Conservation (phyloP, 2,113 vertebrate species). For the Stictonetta naevosa region DNA sequence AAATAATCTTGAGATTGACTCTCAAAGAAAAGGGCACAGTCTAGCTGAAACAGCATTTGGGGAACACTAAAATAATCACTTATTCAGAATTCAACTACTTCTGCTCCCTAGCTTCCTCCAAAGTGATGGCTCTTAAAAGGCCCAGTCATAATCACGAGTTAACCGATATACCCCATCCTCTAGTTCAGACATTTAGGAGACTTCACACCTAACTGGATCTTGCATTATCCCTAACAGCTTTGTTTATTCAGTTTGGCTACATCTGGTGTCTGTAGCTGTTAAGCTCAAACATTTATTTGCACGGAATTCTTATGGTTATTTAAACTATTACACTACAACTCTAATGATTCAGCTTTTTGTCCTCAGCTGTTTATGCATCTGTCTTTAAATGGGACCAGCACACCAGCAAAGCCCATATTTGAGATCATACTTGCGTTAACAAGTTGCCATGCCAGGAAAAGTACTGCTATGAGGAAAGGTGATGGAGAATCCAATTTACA, state of each 20-base stretch:
- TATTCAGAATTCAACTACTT: background rate
- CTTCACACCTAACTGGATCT: background rate
- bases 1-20: background rate
- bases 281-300: background rate
- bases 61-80: background rate
- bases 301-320: background rate
- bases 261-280: background rate
- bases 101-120: background rate
- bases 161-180: background rate
- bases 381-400: background rate
- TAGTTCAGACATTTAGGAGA: background rate
- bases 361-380: background rate
- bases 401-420: background rate
- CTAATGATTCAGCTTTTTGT: background rate
- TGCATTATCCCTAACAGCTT: background rate
- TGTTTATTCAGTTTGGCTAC: background rate
- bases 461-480: background rate
- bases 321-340: background rate
- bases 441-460: background rate
- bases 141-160: background rate
- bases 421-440: background rate
- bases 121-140: background rate
- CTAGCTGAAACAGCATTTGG: background rate
- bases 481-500: constrained; percentile 33
- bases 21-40: background rate